Evolutionary conservation across 2,113 vertebrate species (phyloP), one percentile per base, ranked within the genome.

Genomic region (Solenodon paradoxus): DNA sequence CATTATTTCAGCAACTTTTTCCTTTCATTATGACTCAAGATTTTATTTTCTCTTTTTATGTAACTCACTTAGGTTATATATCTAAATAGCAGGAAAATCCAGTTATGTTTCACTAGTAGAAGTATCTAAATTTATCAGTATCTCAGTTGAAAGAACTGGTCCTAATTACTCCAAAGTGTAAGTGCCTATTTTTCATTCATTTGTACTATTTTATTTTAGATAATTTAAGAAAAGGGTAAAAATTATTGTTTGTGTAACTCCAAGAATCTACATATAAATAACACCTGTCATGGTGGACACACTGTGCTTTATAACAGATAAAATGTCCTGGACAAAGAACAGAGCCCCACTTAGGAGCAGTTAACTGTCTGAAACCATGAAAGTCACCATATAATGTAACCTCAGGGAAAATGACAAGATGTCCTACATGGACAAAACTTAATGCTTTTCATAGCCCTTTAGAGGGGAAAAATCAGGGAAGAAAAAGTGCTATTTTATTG

Each of bases 371-470:
- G 81, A 91, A 95, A 59, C 66, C 85, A 71, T 89, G 85, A 92
- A 95, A 93, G 87, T 32, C 68, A 89, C 84, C 61, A 55, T 40
- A 53, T 49, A 24, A 74, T 79, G 32, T 90, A 92, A 92, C 96
- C 95, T 93, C 72, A 13, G 81, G 84, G 92, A 63, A 91, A 71
- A 93, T 92, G 57, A 96, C 96, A 92, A 82, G 69, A 79, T 94
- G 97, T 95, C 77, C 95, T 91, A 63, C 88, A 64, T 87, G 81
- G 92, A 92, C 40, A 90, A 92, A 95, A 92, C 49, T 88, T 87
- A 93, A 92, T 79, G 57, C 78, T 82, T 90, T 94, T 94, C 71
- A 81, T 85, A 28, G 40, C 38, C 66, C 85, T 92, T 85, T 26
- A 51, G 66, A 85, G 57, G 71, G 22, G 9, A 22, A 16, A 74